Base-by-base conservation (phyloP, 2,797 vertebrate species). In the Staurois parvus region DNA sequence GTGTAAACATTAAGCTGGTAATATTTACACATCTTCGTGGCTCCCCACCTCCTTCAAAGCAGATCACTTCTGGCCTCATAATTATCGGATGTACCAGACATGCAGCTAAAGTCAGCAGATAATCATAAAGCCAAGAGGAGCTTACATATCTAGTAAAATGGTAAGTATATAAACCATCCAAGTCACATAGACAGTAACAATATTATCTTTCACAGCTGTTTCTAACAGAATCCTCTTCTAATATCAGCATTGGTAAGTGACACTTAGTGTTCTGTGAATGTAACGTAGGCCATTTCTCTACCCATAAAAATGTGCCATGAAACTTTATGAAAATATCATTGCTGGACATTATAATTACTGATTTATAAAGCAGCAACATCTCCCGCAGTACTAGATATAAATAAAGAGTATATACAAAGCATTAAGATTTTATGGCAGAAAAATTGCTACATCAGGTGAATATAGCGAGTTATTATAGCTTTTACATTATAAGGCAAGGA, bases 291-390 rank as follows among this genome's bases (percentile, higher is more conserved):
- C 15, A 29, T 66, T 66, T 66, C 28, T 26, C 64, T 66, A 2
- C 64, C 13, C 64, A 66, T 66, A 66, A 66, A 66, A 15, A 4
- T 12, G n/a, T 29, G 29, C 28, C 64, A 15, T 66, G 64, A 66
- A 66, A 66, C 64, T 11, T 66, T 26, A 66, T 66, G 64, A 66
- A 66, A 26, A 26, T 66, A 66, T 66, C 64, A 66, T 66, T 66
- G 28, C 64, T 26, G 28, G 26, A 66, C 64, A 66, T 66, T 66
- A 66, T 66, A 66, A 66, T 26, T 66, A 66, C 28, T 66, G 64
- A 66, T 66, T 66, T 66, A 66, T 66, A 66, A 66, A 66, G 64
- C 28, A 66, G 64, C 64, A 15, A 28, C 64, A 66, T 26, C 28
- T 29, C 19, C 64, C 12, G n/a, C 28, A 29, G 64, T 29, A 29